Percentiles rank a stretch among this genome's conserved stretches.
Evolutionary conservation across 1,140 invertebrate genomes (phyloP).

Genomic region (Listronotus bonariensis): DNA sequence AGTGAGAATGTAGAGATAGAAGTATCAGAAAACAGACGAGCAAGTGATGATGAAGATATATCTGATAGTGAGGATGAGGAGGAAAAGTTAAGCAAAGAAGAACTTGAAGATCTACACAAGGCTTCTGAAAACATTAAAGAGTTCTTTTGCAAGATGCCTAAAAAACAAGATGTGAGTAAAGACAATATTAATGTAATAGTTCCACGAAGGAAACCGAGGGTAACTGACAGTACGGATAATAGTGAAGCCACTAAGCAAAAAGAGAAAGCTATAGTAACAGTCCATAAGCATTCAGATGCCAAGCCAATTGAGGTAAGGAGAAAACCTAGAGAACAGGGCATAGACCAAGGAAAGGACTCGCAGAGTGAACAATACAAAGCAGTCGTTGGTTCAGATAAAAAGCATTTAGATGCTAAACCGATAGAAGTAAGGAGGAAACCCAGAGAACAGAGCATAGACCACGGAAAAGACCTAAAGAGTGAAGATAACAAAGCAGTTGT

Average conservation of each 20-base stretch:
- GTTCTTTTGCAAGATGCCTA: not conserved
- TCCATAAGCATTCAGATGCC: not conserved
- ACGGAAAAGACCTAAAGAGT: too few relatives aligned
- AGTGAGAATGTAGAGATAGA: not conserved
- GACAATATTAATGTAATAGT: not conserved
- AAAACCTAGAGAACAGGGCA: conserved; percentile 16
- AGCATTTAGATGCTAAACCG: not conserved
- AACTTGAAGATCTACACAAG: conserved; percentile 1
- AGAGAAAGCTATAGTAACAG: not conserved
- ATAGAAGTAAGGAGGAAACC: too few relatives aligned
- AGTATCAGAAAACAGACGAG: not conserved
- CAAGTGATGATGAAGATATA: conserved; percentile 1
- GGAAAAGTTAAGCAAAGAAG: not conserved
- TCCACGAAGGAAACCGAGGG: not conserved
- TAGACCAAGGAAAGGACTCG: not conserved
- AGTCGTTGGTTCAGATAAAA: not conserved
- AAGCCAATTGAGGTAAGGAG: conserved; percentile 26
- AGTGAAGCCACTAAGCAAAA: conserved; percentile 5
- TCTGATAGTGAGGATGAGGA: conserved; percentile 18
- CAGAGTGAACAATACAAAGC: not conserved
- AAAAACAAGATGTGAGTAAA: not conserved
- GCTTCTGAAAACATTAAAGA: conserved; percentile 5
- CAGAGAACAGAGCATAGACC: too few relatives aligned
- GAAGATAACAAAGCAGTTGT: too few relatives aligned
- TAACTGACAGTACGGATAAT: not conserved